Conservation (phyloP, 2,797 vertebrate genomes). For the Silurus aristotelis region DNA sequence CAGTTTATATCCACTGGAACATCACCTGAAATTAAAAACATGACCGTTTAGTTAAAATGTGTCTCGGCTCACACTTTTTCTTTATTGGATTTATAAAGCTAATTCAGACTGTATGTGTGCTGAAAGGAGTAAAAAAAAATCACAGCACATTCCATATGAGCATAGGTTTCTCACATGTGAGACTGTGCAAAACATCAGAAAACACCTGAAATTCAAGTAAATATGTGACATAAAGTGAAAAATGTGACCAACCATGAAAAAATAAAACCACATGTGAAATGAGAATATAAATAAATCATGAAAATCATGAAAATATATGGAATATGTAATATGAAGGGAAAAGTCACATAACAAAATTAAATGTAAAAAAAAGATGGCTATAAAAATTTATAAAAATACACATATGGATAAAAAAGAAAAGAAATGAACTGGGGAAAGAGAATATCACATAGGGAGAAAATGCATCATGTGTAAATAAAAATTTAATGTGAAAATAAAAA, state of each 20-base stretch:
- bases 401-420: background rate
- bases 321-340: too few relatives aligned
- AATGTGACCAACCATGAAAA: background rate
- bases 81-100: background rate
- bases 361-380: background rate
- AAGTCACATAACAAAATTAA: background rate
- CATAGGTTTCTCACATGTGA: background rate
- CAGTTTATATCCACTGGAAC: slow-evolving; percentile 1
- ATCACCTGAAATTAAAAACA: slow-evolving; percentile 15
- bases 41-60: slow-evolving; percentile 20
- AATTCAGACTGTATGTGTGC: slow-evolving; percentile 37
- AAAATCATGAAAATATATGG: background rate
- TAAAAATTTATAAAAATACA: too few relatives aligned
- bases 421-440: background rate
- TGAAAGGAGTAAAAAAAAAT: background rate
- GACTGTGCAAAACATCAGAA: background rate
- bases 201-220: background rate
- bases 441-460: background rate
- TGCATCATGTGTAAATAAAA: background rate
- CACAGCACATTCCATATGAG: background rate
- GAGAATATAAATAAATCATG: background rate
- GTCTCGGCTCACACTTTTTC: background rate
- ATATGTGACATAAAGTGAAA: background rate
- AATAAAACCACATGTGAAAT: background rate
- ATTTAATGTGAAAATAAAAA: background rate